Evolutionary conservation across 2,888 invertebrate species (phyloP).

Genomic region (Machimus atricapillus): DNA sequence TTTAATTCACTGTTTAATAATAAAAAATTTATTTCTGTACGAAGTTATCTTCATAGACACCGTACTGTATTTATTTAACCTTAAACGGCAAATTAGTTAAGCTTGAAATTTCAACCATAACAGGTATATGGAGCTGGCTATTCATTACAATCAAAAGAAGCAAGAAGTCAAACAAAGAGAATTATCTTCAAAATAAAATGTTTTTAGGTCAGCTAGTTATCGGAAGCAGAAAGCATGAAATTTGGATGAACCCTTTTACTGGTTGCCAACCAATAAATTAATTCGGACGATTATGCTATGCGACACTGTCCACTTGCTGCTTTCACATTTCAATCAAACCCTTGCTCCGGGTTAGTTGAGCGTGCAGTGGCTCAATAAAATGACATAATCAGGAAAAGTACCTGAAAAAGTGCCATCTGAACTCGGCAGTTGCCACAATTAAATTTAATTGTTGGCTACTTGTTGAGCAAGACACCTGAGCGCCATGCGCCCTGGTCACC

Average conservation of each 20-base stretch:
- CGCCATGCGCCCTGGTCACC: neutral
- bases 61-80: neutral
- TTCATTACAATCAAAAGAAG: neutral
- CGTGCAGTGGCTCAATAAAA: neutral
- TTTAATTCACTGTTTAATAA: neutral
- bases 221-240: neutral
- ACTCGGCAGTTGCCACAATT: neutral
- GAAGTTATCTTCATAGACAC: neutral
- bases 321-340: neutral
- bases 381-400: neutral
- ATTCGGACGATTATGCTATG: neutral
- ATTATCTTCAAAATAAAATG: neutral
- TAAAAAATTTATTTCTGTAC: neutral
- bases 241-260: neutral
- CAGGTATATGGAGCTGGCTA: neutral
- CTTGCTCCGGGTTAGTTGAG: neutral
- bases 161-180: neutral
- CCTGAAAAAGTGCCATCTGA: neutral
- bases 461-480: neutral
- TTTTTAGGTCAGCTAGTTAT: neutral
- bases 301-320: neutral
- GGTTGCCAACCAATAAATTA: neutral
- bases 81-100: neutral
- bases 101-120: neutral
- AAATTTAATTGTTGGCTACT: neutral